Evolutionary conservation across 2,113 vertebrate species (phyloP).

Genomic region (Calidris pugnax): DNA sequence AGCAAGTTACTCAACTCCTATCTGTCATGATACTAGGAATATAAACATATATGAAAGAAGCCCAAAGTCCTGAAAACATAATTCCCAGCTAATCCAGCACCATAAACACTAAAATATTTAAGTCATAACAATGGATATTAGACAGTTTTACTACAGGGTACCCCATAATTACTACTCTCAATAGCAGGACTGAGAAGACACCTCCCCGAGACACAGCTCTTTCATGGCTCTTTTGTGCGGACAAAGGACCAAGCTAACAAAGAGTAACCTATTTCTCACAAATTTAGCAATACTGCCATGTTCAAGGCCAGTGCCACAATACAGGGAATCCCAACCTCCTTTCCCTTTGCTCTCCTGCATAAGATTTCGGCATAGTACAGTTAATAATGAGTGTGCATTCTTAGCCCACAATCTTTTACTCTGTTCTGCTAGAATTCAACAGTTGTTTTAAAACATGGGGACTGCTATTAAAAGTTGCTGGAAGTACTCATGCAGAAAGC

Average conservation of each 20-base stretch:
- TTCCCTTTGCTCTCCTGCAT: neutral
- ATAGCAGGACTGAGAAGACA: neutral
- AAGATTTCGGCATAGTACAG: neutral
- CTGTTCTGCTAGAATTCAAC: slow-evolving; percentile 12
- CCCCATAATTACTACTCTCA: neutral
- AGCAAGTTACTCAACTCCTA: neutral
- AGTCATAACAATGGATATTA: neutral
- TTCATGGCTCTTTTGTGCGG: neutral
- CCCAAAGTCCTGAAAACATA: neutral
- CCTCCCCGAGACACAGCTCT: neutral
- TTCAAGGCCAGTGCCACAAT: neutral
- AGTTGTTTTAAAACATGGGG: slow-evolving; percentile 40
- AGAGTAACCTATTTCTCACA: neutral
- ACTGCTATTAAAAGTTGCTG: slow-evolving; percentile 43
- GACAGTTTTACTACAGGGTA: neutral
- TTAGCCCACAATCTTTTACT: neutral
- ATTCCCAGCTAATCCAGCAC: neutral
- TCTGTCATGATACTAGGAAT: neutral
- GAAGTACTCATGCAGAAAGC: slow-evolving; percentile 45
- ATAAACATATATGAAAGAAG: neutral
- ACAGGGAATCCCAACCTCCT: neutral
- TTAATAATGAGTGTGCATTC: neutral
- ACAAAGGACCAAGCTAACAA: neutral
- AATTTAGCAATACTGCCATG: neutral
- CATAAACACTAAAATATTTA: neutral